Base-by-base conservation (phyloP, 2,888 invertebrate species). In the Eupithecia centaureata region DNA sequence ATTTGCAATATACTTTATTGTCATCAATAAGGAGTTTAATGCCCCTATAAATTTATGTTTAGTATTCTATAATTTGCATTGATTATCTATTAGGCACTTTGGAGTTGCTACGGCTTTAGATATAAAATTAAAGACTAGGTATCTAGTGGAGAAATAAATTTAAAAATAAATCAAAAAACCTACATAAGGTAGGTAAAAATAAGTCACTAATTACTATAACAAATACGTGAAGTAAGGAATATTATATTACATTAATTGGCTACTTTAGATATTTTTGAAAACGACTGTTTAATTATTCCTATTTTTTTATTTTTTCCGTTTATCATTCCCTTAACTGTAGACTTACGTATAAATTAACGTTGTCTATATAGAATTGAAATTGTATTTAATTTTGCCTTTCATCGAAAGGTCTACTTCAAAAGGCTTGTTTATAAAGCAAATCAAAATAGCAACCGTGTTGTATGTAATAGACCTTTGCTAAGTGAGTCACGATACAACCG, bases 401-500 rank as follows among this genome's bases (percentile, higher is more conserved):
- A 47, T 47, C 22, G 47, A 47, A 47, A 12, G 47, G 47, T 22
- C 47, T 47, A 22, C 22, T 47, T 47, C 47, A 12, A 47, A 22
- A 47, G 22, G 47, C 54, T 30, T 10, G n/a, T 25, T 59, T n/a
- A 54, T 35, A 33, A 61, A 60, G 60, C 22, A 61, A 63, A 51
- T 35, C 57, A 32, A 32, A 15, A 30, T 63, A 57, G 22, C n/a
- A 57, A 56, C 47, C 25, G 52, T 60, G 56, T 60, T 32, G 56
- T 60, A 63, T 32, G 56, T 60, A 63, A 66, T 62, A 64, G 47
- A 56, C 70, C 59, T 62, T 60, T 51, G 35, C 38, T 59, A 59
- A 80, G 77, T 84, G 82, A 85, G 76, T 85, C 85, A 84, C 75
- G 71, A 67, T 73, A 77, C 54, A 28, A 28, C 8, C 30, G n/a